Conservation (phyloP, 2,113 vertebrate genomes). For the Ptilorrhoa leucosticta region DNA sequence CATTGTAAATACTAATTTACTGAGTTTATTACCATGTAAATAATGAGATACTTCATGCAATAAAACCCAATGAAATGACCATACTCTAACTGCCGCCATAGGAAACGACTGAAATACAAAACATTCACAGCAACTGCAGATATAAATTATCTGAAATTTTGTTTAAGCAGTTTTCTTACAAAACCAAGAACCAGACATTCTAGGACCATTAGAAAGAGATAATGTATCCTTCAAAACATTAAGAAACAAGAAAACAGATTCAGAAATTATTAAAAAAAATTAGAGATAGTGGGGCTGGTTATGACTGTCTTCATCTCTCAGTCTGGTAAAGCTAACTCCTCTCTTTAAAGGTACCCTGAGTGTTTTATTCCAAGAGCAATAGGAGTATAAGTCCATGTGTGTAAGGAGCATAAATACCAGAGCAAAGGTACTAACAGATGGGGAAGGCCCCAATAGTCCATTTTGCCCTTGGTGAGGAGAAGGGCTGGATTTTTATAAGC, state of each 20-base stretch:
- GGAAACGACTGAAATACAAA: neutral
- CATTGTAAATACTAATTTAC: neutral
- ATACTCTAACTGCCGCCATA: neutral
- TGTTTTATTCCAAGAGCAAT: neutral
- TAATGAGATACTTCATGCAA: neutral
- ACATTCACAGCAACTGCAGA: neutral
- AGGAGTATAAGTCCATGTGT: neutral
- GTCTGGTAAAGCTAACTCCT: neutral
- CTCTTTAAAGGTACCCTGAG: neutral
- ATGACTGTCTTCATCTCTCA: neutral
- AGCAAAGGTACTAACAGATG: accelerated
- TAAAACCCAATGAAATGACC: neutral
- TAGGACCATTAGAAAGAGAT: neutral
- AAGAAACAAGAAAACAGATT: neutral
- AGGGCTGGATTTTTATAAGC: neutral
- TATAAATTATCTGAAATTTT: neutral
- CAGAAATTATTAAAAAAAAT: neutral
- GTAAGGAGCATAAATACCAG: neutral
- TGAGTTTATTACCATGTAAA: neutral
- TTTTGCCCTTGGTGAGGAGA: neutral
- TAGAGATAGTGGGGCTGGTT: neutral
- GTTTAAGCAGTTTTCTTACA: neutral
- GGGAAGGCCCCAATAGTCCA: accelerated
- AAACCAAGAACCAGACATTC: neutral
- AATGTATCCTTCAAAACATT: neutral